A percentile compares a stretch with the other conserved stretches of the same genome.
phyloP scores from a whole-genome alignment of 2,113 vertebrate species.

The Eubucco bourcierii region DNA sequence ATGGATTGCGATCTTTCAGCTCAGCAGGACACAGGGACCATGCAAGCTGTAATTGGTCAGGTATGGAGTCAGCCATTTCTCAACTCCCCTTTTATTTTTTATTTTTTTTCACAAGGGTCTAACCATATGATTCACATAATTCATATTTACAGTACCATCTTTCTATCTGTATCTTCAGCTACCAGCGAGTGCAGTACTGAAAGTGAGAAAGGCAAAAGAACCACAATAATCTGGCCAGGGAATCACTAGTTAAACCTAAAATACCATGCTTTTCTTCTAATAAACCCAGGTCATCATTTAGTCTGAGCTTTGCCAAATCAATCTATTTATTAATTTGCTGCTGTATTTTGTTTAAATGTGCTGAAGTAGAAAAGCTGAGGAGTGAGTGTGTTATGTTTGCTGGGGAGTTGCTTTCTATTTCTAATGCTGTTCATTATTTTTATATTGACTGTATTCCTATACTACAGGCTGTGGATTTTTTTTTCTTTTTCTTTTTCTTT shows the following conservation, averaged over 20 bases:
- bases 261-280: slow-evolving; percentile 50
- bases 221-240: slow-evolving; percentile 72
- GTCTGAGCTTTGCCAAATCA: slow-evolving; percentile 45
- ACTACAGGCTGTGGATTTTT: slow-evolving; percentile 22
- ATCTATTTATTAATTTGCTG: slow-evolving; percentile 38
- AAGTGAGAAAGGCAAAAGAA: slow-evolving; percentile 72
- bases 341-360: slow-evolving; percentile 55
- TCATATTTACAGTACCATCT: slow-evolving; percentile 84
- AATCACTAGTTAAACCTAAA: slow-evolving; percentile 71
- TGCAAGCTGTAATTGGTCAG: slow-evolving; percentile 89
- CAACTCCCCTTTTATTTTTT: slow-evolving; percentile 79
- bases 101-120: slow-evolving; percentile 75
- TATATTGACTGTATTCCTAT: slow-evolving; percentile 57
- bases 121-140: slow-evolving; percentile 86
- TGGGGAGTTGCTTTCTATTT: slow-evolving; percentile 57
- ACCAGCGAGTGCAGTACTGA: slow-evolving; percentile 69
- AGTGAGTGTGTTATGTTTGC: slow-evolving; percentile 60
- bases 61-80: slow-evolving; percentile 90
- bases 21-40: slow-evolving; percentile 85
- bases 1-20: slow-evolving; percentile 86
- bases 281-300: slow-evolving; percentile 44
- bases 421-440: slow-evolving; percentile 66
- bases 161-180: slow-evolving; percentile 80
- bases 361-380: slow-evolving; percentile 56
- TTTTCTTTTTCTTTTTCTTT: neutral